Evolutionary conservation across 2,888 invertebrate species (phyloP), one percentile per base, ranked within the genome.

Genomic region (Geotrupes spiniger): DNA sequence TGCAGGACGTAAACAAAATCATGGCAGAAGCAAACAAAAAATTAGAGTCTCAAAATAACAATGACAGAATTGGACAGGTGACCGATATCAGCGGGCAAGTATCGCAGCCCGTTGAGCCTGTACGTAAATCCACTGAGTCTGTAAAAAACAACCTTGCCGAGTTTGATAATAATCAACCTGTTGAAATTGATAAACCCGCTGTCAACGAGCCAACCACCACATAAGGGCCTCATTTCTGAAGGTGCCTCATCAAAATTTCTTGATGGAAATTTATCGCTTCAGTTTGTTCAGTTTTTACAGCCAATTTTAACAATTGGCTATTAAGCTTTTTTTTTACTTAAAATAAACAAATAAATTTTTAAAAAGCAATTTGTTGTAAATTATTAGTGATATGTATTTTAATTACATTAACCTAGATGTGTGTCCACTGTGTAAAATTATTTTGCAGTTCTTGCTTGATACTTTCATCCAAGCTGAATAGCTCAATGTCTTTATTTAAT

Each of bases 1-100:
- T 75, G 66, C 75, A 76, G 76, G 76, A 74, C 64, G 69, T 72
- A 70, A 74, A 68, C 69, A 74, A 74, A 74, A 70, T 72, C 69
- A 69, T 72, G 72, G 73, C 73, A 61, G 71, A 69, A 66, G 64
- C 62, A 60, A 65, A 63, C 65, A 64, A 66, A 65, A 67, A 63
- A 64, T 66, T 65, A 60, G 59, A 64, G 53, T 63, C 46, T 61
- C 62, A 63, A 53, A 61, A 49, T 62, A 62, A 60, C 59, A 62
- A 55, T 54, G 61, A 59, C 57, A 59, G 60, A 52, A 42, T 51
- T 46, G 58, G 60, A 59, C 58, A 59, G 59, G 52, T 56, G 53
- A 57, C 54, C 49, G 37, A 49, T 36, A 49, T 27, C 46, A 40
- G 49, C 42, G 14, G 42, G 39, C 38, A 33, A 16, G 33, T 28